Base-by-base conservation (phyloP, 2,888 invertebrate genomes). In the Gasteruption jaculator region DNA sequence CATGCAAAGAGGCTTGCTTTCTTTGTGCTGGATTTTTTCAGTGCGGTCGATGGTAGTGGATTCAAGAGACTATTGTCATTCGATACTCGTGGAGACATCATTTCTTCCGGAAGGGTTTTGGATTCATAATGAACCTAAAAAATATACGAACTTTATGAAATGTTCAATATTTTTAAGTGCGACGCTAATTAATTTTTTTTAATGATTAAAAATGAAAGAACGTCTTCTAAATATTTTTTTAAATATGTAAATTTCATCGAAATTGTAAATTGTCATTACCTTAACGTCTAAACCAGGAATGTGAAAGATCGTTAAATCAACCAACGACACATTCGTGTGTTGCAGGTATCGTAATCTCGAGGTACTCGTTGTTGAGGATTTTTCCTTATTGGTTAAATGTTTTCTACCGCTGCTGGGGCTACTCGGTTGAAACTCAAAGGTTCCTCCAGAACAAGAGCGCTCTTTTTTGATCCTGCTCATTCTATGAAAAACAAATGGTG, bases 281-380 rank as follows among this genome's bases (percentile, higher is more conserved):
- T 90, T 90, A 21, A 93, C 88, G 67, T 93, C 90, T 54, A 94
- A 75, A 0, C 92, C 92, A 2, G 93, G 92, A 65, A 93, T 91
- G 54, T 90, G 83, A 72, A 93, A 93, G 46, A 90, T 86, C 4
- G 92, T 92, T 46, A 88, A 75, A 71, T 92, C 90, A 0, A 84
- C 76, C 38, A 82, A 65, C 66, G 81, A 72, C 48, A 77, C 73
- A 57, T 73, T 68, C 8, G 64, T 47, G 31, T 69, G 68, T 46
- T 71, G 71, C n/a, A 69, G 48, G 51, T 72, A 71, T 45, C 69
- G 58, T 20, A 73, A 51, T 48, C 73, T 58, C 20, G 71, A 67
- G 10, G 71, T 63, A 37, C 70, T 68, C 4, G 68, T 57, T 5
- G 63, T 61, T 6, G 64, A 55, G 19, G 68, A 63, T 44, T 71